Conservation (phyloP, 2,888 invertebrate species). For the Lithophane ornitopus region DNA sequence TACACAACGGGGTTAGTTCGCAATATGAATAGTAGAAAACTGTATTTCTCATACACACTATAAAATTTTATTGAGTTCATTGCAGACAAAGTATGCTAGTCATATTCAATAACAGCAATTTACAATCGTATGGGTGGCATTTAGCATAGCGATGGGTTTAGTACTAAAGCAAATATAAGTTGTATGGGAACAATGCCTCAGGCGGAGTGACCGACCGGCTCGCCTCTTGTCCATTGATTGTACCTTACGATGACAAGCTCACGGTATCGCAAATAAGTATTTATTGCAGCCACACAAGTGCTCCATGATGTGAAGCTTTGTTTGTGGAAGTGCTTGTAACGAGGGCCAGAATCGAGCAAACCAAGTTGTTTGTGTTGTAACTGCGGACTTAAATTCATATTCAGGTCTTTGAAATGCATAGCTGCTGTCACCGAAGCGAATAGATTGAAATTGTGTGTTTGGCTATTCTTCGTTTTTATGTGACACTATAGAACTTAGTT, state of each 20-base stretch:
- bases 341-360: constrained; percentile 39
- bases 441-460: constrained; percentile 43
- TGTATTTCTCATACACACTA: constrained; percentile 59
- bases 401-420: constrained; percentile 39
- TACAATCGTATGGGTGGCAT: constrained; percentile 80
- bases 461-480: constrained; percentile 27
- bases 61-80: constrained; percentile 60
- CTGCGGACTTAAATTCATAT: constrained; percentile 53
- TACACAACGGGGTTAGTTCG: constrained; percentile 19
- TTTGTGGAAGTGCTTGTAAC: constrained; percentile 67
- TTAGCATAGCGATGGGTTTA: constrained; percentile 72
- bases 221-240: constrained; percentile 85
- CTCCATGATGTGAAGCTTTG: constrained; percentile 72
- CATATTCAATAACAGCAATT: constrained; percentile 78
- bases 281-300: constrained; percentile 84
- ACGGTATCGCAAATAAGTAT: constrained; percentile 87
- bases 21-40: constrained; percentile 42
- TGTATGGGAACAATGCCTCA: constrained; percentile 84
- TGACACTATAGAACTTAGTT: background rate
- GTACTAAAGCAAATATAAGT: constrained; percentile 69
- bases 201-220: constrained; percentile 77
- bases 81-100: constrained; percentile 52
- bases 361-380: constrained; percentile 54
- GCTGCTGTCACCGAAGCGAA: constrained; percentile 26
- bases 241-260: constrained; percentile 89